Conservation (phyloP, 2,113 vertebrate genomes). For the Synodontis membranacea region DNA sequence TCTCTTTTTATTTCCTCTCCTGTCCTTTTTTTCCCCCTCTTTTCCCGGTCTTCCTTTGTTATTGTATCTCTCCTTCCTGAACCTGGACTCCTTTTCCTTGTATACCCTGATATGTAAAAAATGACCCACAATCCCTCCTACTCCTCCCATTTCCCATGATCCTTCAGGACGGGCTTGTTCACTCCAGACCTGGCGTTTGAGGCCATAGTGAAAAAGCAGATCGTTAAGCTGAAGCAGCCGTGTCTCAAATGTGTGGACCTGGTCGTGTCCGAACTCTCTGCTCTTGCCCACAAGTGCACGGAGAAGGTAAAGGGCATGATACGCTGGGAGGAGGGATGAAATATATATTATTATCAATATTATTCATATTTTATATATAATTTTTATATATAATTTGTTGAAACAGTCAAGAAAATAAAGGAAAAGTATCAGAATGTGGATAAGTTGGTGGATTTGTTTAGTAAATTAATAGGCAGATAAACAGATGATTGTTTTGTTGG, state of each 20-base stretch:
- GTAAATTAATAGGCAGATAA: neutral
- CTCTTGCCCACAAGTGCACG: constrained; percentile 90
- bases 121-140: neutral
- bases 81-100: neutral
- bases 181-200: constrained; percentile 97
- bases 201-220: constrained; percentile 97
- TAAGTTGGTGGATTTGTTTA: neutral
- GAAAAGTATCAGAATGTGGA: neutral
- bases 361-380: no score
- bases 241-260: constrained; percentile 96
- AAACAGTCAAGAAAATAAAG: neutral
- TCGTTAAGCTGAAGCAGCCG: constrained; percentile 97
- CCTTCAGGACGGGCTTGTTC: constrained; percentile 91
- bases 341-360: no score
- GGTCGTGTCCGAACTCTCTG: constrained; percentile 90
- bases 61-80: neutral
- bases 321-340: constrained; percentile 3
- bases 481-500: neutral
- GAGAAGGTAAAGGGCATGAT: constrained; percentile 81
- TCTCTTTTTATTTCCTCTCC: constrained; percentile 40
- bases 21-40: constrained; percentile 29
- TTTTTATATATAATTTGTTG: neutral
- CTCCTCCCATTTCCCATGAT: constrained; percentile 56
- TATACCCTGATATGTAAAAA: constrained; percentile 8
- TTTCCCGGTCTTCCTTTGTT: neutral